phyloP scores from a whole-genome alignment of 2,888 invertebrate species.

The Parnassius apollo region DNA sequence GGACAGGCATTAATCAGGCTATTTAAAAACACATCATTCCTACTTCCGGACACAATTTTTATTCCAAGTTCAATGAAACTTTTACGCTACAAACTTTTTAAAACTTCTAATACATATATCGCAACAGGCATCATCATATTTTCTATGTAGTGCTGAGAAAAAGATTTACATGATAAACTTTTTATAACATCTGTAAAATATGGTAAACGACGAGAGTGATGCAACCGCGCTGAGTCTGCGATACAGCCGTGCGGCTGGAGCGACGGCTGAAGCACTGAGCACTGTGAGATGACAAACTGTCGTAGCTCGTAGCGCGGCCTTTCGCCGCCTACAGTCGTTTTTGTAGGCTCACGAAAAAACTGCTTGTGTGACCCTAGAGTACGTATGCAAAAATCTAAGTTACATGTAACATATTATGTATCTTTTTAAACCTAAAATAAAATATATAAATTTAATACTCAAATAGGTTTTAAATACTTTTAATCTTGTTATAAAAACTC shows the following conservation, averaged over 20 bases:
- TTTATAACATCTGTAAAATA: slow-evolving; percentile 63
- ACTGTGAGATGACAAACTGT: slow-evolving; percentile 47
- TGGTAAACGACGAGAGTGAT: slow-evolving; percentile 58
- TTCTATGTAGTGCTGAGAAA: slow-evolving; percentile 27
- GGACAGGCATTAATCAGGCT: too few relatives aligned
- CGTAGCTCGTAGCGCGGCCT: slow-evolving; percentile 38
- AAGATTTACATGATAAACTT: slow-evolving; percentile 43
- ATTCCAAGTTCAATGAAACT: slow-evolving; percentile 6
- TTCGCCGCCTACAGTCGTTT: slow-evolving; percentile 14
- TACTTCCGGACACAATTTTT: background rate
- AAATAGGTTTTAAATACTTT: too few relatives aligned
- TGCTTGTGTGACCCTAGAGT: background rate
- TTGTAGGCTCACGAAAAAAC: slow-evolving; percentile 4
- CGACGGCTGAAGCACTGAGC: slow-evolving; percentile 63
- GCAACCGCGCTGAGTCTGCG: slow-evolving; percentile 38
- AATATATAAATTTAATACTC: too few relatives aligned
- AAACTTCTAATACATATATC: slow-evolving; percentile 36
- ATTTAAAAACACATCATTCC: background rate
- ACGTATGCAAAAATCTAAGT: background rate
- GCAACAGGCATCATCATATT: slow-evolving; percentile 31
- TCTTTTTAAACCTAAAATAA: too few relatives aligned
- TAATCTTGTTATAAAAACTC: too few relatives aligned
- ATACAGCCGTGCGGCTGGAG: slow-evolving; percentile 52
- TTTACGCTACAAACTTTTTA: slow-evolving; percentile 26
- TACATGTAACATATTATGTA: background rate